A percentile compares a stretch with the other conserved stretches of the same genome.
Evolutionary conservation across 1,140 invertebrate genomes (phyloP).

Genomic region (Drosophila murphyi): DNA sequence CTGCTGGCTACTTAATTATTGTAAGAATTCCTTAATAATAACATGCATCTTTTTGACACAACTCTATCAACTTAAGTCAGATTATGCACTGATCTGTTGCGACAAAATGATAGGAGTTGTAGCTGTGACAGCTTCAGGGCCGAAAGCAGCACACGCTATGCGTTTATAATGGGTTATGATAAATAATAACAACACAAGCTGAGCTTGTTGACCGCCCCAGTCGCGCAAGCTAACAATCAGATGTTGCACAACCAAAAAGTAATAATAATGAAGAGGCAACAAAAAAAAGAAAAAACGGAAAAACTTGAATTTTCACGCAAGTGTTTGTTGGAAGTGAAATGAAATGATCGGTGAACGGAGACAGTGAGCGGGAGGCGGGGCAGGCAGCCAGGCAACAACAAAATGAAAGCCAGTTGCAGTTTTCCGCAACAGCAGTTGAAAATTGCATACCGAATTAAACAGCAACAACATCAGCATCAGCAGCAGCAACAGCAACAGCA

Average conservation of each 20-base stretch:
- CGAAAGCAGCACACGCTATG: slow-evolving; percentile 17
- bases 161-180: slow-evolving; percentile 28
- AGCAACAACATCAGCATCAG: slow-evolving; percentile 36
- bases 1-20: no score
- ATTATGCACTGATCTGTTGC: slow-evolving; percentile 18
- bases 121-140: neutral
- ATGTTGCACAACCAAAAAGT: slow-evolving; percentile 53
- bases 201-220: slow-evolving; percentile 16
- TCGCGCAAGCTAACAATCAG: slow-evolving; percentile 34
- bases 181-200: slow-evolving; percentile 20
- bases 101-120: neutral
- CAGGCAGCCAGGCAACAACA: slow-evolving; percentile 3
- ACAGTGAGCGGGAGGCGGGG: slow-evolving; percentile 1
- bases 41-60: no score
- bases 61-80: neutral
- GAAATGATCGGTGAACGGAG: slow-evolving; percentile 42
- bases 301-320: slow-evolving; percentile 75
- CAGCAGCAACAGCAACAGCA: slow-evolving; percentile 38
- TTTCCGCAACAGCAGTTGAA: slow-evolving; percentile 46
- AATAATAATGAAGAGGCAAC: slow-evolving; percentile 36
- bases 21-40: no score
- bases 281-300: slow-evolving; percentile 18
- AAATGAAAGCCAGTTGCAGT: slow-evolving; percentile 52
- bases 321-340: slow-evolving; percentile 14
- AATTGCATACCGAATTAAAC: slow-evolving; percentile 54